Evolutionary conservation across 2,888 invertebrate genomes (phyloP).

Genomic region (Athalia circularis): DNA sequence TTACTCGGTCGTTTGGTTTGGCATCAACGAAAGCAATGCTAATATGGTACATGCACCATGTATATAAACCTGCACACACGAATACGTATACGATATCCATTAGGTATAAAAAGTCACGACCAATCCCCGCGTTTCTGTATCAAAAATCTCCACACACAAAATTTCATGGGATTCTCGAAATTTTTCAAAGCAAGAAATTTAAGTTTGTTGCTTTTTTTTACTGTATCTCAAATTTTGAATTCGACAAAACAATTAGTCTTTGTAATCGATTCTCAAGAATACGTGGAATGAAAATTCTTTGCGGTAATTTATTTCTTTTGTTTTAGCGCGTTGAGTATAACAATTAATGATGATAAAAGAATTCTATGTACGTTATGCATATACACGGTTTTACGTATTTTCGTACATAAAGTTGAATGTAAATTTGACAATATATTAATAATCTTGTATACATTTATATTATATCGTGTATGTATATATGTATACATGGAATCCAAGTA

Average conservation of each 20-base stretch:
- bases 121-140: too few species aligned
- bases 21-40: neutral
- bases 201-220: neutral
- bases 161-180: neutral
- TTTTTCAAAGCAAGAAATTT: neutral
- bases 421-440: constrained; percentile 44
- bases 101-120: neutral
- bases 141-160: too few species aligned
- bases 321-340: too few species aligned
- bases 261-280: too few species aligned
- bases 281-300: too few species aligned
- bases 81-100: neutral
- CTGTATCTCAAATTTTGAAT: neutral
- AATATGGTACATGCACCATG: neutral
- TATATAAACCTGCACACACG: neutral
- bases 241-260: neutral
- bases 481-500: neutral
- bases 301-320: too few species aligned
- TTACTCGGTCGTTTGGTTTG: neutral
- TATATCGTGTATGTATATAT: neutral
- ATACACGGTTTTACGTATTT: neutral
- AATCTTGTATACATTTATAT: constrained; percentile 32
- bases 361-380: too few species aligned
- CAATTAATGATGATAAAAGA: neutral
- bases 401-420: neutral